phyloP scores from a whole-genome alignment of 2,888 invertebrate species.

The Spilosoma lubricipeda region DNA sequence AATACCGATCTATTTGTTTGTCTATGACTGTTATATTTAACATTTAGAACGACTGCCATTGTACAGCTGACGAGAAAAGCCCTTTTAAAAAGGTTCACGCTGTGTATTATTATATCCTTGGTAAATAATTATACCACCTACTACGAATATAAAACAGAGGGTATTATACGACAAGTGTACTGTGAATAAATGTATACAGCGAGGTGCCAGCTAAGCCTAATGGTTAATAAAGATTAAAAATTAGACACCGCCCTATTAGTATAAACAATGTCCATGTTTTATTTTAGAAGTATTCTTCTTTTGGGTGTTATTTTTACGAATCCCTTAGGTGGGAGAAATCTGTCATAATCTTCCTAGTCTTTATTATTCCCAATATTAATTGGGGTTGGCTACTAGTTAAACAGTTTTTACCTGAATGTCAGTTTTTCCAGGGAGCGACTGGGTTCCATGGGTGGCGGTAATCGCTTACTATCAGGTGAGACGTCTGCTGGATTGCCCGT shows the following conservation, averaged over 20 bases:
- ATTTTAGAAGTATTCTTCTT: not conserved
- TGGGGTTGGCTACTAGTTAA: too few species aligned
- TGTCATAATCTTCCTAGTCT: too few species aligned
- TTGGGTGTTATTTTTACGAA: not conserved
- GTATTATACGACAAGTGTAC: constrained; percentile 48
- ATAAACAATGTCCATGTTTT: constrained; percentile 18
- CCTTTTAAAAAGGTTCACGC: not conserved
- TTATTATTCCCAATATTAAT: too few species aligned
- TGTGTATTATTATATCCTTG: not conserved
- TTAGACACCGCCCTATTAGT: constrained; percentile 31
- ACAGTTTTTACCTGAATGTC: too few species aligned
- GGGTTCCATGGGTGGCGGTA: too few species aligned
- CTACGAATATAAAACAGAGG: constrained; percentile 21
- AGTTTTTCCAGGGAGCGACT: too few species aligned
- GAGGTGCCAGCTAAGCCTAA: constrained; percentile 52
- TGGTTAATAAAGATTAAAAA: constrained; percentile 61
- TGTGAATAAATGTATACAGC: constrained; percentile 50
- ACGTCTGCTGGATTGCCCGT: too few species aligned
- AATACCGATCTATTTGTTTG: not conserved
- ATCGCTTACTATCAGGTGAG: too few species aligned
- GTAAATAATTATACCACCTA: not conserved
- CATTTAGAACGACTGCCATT: not conserved
- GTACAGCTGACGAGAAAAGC: not conserved
- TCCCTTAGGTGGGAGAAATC: not conserved
- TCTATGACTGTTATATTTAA: not conserved